Percentiles rank a stretch among this genome's conserved stretches.
phyloP scores from a whole-genome alignment of 92 coral and sea anemone species.

The Blastomussa wellsi region DNA sequence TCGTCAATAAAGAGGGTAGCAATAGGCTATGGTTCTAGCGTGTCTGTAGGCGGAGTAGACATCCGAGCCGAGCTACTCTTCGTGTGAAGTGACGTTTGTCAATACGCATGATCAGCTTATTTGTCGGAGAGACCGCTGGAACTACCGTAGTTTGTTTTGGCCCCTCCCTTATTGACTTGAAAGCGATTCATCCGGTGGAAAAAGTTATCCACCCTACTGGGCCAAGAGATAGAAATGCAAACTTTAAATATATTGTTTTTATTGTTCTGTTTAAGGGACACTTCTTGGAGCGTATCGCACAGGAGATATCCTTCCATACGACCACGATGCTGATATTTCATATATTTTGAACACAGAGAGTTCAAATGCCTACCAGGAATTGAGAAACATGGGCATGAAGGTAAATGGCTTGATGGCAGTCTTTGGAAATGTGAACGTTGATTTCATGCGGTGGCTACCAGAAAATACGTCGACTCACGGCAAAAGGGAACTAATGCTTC shows the following conservation, averaged over 20 bases:
- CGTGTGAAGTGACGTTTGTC: too few relatives aligned
- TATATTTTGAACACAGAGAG: slow-evolving; percentile 45
- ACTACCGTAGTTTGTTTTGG: too few relatives aligned
- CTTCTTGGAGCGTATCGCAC: slow-evolving; percentile 76
- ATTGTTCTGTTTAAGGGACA: slow-evolving; percentile 58
- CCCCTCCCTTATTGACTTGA: too few relatives aligned
- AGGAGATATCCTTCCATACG: slow-evolving; percentile 82
- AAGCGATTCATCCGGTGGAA: too few relatives aligned
- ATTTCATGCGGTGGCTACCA: slow-evolving; percentile 71
- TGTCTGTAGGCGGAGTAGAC: too few relatives aligned
- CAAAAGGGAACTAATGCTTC: slow-evolving; percentile 45
- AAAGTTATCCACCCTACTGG: too few relatives aligned
- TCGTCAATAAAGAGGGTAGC: too few relatives aligned
- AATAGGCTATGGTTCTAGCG: too few relatives aligned
- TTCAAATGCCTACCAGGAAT: slow-evolving; percentile 48
- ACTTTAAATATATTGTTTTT: neutral
- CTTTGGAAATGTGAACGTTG: slow-evolving; percentile 51
- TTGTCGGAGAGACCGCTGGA: too few relatives aligned
- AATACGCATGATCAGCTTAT: too few relatives aligned
- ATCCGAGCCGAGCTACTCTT: too few relatives aligned
- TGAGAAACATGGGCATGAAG: slow-evolving; percentile 58
- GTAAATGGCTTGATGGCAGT: slow-evolving; percentile 67
- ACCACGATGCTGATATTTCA: slow-evolving; percentile 90
- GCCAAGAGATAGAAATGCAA: too few relatives aligned
- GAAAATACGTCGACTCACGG: slow-evolving; percentile 50